phyloP scores from a whole-genome alignment of 2,113 vertebrate genomes.

The Tachysurus vachellii region DNA sequence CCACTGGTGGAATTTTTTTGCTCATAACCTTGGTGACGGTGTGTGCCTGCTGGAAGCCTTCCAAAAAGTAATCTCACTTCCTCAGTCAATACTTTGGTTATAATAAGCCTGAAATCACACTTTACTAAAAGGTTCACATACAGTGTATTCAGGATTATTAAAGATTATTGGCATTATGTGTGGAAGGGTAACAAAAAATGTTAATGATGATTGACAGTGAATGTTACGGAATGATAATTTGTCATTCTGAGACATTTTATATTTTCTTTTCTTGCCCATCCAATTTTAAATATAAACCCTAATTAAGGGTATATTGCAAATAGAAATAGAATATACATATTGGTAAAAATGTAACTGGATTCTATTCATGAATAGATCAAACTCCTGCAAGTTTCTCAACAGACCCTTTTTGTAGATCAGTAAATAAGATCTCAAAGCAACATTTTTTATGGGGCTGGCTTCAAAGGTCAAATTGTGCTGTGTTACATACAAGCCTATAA shows the following conservation, averaged over 20 bases:
- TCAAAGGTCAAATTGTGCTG: background rate
- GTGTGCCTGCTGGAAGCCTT: constrained; percentile 98
- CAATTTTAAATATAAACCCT: background rate
- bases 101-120: background rate
- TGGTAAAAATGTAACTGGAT: background rate
- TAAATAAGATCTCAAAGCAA: background rate
- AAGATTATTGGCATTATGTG: background rate
- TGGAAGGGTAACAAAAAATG: background rate
- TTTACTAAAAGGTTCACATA: too few species aligned
- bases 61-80: constrained; percentile 80
- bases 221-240: background rate
- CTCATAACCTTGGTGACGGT: constrained; percentile 98
- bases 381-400: background rate
- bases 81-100: background rate
- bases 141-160: background rate
- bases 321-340: background rate
- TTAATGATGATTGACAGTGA: background rate
- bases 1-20: constrained; percentile 95
- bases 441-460: background rate
- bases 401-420: background rate
- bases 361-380: background rate
- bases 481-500: background rate
- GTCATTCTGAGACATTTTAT: background rate
- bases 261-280: background rate
- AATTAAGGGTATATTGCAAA: background rate